phyloP scores from a whole-genome alignment of 2,113 vertebrate genomes.

The Oncorhynchus clarkii region DNA sequence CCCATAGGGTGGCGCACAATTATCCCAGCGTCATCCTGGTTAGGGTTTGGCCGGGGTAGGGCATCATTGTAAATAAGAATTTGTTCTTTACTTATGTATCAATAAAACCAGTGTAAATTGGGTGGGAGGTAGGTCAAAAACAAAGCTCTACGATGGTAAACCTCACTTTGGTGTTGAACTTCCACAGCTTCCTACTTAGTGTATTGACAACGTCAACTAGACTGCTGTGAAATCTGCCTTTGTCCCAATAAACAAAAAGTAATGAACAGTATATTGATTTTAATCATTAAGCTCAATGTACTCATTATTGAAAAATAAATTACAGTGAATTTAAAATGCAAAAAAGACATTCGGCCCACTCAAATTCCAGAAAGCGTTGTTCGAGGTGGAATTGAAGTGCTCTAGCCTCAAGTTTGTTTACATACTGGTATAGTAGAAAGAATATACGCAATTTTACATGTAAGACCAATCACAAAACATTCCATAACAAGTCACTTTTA shows the following conservation, averaged over 20 bases:
- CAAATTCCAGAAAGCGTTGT: slow-evolving; percentile 75
- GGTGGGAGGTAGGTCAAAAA: too few species aligned
- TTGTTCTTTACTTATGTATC: too few species aligned
- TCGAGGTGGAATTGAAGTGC: slow-evolving; percentile 73
- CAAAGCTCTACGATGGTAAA: too few species aligned
- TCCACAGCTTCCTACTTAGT: too few species aligned
- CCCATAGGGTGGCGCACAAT: too few species aligned
- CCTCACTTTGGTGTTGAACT: too few species aligned
- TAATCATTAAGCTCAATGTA: slow-evolving; percentile 72
- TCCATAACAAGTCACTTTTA: slow-evolving; percentile 64
- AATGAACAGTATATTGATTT: slow-evolving; percentile 54
- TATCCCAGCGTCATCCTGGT: too few species aligned
- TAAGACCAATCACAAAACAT: slow-evolving; percentile 74
- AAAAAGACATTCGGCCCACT: slow-evolving; percentile 71
- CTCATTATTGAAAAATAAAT: slow-evolving; percentile 97
- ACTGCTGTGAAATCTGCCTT: neutral
- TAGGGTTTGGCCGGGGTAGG: too few species aligned
- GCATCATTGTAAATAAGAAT: too few species aligned
- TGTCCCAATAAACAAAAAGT: neutral
- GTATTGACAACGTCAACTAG: too few species aligned
- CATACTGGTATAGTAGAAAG: neutral
- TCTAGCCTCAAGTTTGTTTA: slow-evolving; percentile 60
- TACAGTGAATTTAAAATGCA: slow-evolving; percentile 87
- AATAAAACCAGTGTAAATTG: too few species aligned
- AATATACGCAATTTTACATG: slow-evolving; percentile 25